Evolutionary conservation across 2,888 invertebrate species (phyloP).

Genomic region (Sarcophaga subvicina): DNA sequence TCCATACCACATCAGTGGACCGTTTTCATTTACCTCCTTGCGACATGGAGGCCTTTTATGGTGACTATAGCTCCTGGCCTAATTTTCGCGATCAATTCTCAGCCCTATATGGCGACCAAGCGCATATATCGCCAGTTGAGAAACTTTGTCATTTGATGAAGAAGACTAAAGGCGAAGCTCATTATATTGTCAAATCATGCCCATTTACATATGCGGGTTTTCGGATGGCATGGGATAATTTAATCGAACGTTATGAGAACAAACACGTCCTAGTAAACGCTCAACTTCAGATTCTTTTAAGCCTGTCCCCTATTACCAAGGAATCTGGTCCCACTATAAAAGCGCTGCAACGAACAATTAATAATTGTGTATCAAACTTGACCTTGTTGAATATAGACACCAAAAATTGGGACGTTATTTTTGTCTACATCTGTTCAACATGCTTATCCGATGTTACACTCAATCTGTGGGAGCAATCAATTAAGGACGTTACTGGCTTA

Average conservation of each 20-base stretch:
- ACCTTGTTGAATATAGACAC: neutral
- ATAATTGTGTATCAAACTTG: neutral
- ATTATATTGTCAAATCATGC: neutral
- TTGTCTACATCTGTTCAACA: slow-evolving; percentile 1
- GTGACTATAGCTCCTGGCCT: neutral
- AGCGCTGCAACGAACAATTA: neutral
- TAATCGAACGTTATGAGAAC: neutral
- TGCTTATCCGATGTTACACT: neutral
- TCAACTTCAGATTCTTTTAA: neutral
- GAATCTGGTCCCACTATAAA: neutral
- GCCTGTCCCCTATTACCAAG: neutral
- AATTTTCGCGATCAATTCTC: neutral
- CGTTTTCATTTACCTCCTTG: no score
- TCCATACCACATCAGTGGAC: no score
- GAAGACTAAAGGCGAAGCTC: slow-evolving; percentile 1
- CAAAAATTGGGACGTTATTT: neutral
- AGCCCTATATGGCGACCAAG: neutral
- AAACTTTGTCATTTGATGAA: neutral
- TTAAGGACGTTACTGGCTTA: neutral
- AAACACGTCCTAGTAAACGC: neutral
- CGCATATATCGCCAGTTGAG: neutral
- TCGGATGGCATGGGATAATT: neutral
- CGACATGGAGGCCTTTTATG: no score
- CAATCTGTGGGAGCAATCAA: neutral
- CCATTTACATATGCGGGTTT: neutral